phyloP scores from a whole-genome alignment of 2,888 invertebrate species.

The Drosophila yooni region DNA sequence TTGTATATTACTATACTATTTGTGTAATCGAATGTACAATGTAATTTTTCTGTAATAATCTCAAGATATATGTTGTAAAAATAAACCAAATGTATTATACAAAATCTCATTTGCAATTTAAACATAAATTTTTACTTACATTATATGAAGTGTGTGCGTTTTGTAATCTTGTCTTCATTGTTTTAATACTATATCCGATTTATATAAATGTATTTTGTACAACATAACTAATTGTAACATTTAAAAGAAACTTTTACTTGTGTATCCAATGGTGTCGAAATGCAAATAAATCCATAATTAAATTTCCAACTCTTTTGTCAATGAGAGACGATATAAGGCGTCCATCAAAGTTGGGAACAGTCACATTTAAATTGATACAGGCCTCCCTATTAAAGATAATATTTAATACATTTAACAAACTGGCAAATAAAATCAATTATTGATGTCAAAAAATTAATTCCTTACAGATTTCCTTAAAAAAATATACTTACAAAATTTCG shows the following conservation, averaged over 20 bases:
- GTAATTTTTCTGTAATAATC: slow-evolving; percentile 60
- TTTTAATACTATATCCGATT: slow-evolving; percentile 1
- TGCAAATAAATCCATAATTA: slow-evolving; percentile 66
- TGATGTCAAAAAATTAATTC: background rate
- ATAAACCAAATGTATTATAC: slow-evolving; percentile 62
- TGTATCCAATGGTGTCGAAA: slow-evolving; percentile 70
- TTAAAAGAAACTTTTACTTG: slow-evolving; percentile 23
- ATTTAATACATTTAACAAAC: background rate
- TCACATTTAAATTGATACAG: slow-evolving; percentile 41
- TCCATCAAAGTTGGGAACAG: slow-evolving; percentile 50
- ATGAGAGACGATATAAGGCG: slow-evolving; percentile 41
- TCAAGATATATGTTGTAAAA: slow-evolving; percentile 64
- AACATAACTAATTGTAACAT: slow-evolving; percentile 2
- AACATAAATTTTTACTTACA: background rate
- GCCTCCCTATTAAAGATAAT: slow-evolving; percentile 34
- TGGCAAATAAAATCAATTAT: background rate
- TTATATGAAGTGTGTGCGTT: background rate
- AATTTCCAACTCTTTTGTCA: slow-evolving; percentile 55
- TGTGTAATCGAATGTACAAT: slow-evolving; percentile 40
- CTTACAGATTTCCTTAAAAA: background rate
- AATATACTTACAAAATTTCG: slow-evolving; percentile 57
- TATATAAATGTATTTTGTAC: slow-evolving; percentile 3
- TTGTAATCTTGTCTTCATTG: background rate
- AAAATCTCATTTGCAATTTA: background rate
- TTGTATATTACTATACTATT: slow-evolving; percentile 42